phyloP scores from a whole-genome alignment of 2,888 invertebrate genomes.

The Cheilosia vulpina region DNA sequence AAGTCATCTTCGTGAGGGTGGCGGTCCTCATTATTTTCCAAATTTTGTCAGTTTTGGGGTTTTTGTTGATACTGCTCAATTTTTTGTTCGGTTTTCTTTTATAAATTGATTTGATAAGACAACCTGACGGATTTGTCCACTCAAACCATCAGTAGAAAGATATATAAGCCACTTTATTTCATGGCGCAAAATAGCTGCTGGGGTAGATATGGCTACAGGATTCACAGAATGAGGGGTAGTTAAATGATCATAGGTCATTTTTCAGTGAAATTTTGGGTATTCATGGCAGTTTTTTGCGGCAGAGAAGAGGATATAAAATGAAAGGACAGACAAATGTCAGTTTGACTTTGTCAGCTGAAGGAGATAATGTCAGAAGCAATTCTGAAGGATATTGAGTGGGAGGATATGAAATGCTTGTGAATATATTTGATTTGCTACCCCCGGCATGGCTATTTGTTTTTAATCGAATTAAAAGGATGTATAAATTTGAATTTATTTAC shows the following conservation, averaged over 20 bases:
- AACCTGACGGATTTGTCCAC: slow-evolving; percentile 72
- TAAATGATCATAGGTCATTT: slow-evolving; percentile 74
- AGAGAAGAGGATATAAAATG: slow-evolving; percentile 21
- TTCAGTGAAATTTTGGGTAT: slow-evolving; percentile 60
- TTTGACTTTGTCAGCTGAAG: slow-evolving; percentile 55
- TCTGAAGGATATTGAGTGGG: slow-evolving; percentile 44
- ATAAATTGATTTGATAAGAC: slow-evolving; percentile 75
- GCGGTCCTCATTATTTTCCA: slow-evolving; percentile 65
- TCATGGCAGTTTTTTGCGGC: slow-evolving; percentile 40
- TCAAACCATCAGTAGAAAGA: slow-evolving; percentile 45
- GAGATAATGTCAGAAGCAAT: slow-evolving; percentile 59
- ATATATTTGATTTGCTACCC: slow-evolving; percentile 23
- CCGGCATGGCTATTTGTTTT: slow-evolving; percentile 53
- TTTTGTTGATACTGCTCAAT: slow-evolving; percentile 54
- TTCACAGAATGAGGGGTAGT: slow-evolving; percentile 6
- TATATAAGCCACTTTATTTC: slow-evolving; percentile 37
- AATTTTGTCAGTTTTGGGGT: slow-evolving; percentile 43
- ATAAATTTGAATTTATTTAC: slow-evolving; percentile 56
- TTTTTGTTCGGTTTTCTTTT: slow-evolving; percentile 53
- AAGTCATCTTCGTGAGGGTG: slow-evolving; percentile 53
- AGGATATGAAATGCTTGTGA: slow-evolving; percentile 15
- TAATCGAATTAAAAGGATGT: slow-evolving; percentile 67
- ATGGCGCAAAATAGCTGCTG: slow-evolving; percentile 34
- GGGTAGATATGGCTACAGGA: slow-evolving; percentile 14
- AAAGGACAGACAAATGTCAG: slow-evolving; percentile 56